phyloP scores from a whole-genome alignment of 2,797 vertebrate species.

The Sus cebifrons region DNA sequence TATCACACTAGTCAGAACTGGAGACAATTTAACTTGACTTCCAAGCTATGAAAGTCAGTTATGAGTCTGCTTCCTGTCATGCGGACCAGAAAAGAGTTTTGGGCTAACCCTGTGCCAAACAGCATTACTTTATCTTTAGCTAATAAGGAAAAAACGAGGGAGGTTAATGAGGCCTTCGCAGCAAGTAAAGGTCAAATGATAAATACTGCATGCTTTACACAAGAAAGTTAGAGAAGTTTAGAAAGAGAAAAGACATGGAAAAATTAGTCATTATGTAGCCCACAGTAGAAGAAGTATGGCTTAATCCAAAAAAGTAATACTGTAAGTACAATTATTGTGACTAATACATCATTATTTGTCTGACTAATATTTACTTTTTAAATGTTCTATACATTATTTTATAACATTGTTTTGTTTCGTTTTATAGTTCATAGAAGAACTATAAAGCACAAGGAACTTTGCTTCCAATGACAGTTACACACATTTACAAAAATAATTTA shows the following conservation, averaged over 20 bases:
- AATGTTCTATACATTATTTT: background rate
- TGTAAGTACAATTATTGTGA: background rate
- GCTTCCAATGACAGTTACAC: background rate
- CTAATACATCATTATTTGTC: background rate
- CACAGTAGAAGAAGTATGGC: background rate
- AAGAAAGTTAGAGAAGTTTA: constrained; percentile 16
- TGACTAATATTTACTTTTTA: constrained; percentile 35
- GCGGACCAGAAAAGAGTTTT: background rate
- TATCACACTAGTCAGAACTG: background rate
- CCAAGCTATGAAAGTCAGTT: background rate
- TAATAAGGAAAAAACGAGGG: constrained; percentile 47
- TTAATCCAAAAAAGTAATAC: background rate
- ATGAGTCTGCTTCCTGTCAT: background rate
- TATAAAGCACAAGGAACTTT: background rate
- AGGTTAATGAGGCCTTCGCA: constrained; percentile 46
- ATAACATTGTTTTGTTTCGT: background rate
- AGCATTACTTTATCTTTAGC: constrained; percentile 43
- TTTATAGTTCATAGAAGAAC: background rate
- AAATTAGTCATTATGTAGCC: background rate
- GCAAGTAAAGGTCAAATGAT: constrained; percentile 2
- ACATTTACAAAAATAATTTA: constrained; percentile 2
- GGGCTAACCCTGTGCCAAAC: background rate
- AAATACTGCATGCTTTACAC: background rate
- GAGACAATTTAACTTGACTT: background rate
- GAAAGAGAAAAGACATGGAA: background rate